Evolutionary conservation across 2,797 vertebrate species (phyloP).

Genomic region (Podarcis lilfordi): DNA sequence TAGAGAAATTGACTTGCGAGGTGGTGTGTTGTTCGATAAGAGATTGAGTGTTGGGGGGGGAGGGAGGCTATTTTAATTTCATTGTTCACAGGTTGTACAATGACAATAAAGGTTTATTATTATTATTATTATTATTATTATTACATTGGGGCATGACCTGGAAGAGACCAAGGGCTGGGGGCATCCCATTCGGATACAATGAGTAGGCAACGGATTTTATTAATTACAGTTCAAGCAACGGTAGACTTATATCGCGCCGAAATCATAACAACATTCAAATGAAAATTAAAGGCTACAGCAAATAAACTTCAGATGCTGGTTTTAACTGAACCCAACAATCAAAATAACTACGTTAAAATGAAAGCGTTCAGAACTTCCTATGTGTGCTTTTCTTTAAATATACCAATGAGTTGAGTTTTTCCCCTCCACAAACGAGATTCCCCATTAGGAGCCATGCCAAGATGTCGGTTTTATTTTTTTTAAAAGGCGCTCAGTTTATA

Average conservation of each 20-base stretch:
- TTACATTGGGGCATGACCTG: too few relatives aligned
- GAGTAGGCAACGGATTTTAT: not conserved
- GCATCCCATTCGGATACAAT: not conserved
- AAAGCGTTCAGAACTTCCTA: not conserved
- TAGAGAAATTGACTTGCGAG: too few relatives aligned
- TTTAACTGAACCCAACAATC: not conserved
- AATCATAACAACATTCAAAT: not conserved
- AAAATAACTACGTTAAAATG: not conserved
- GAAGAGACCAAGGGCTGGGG: not conserved
- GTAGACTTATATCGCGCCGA: not conserved
- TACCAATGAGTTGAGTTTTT: constrained; percentile 26
- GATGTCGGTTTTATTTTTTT: constrained; percentile 6
- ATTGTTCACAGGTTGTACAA: too few relatives aligned
- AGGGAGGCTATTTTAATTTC: too few relatives aligned
- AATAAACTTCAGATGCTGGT: not conserved
- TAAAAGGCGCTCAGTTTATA: not conserved
- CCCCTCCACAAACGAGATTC: constrained; percentile 13
- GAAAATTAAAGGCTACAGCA: not conserved
- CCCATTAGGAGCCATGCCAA: not conserved
- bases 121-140: too few relatives aligned
- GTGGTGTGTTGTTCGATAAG: too few relatives aligned
- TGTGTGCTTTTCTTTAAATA: not conserved
- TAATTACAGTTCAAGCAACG: not conserved
- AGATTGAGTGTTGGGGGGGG: too few relatives aligned
- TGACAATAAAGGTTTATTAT: too few relatives aligned